Conservation (phyloP, 2,888 invertebrate genomes). For the Pandemis heparana region DNA sequence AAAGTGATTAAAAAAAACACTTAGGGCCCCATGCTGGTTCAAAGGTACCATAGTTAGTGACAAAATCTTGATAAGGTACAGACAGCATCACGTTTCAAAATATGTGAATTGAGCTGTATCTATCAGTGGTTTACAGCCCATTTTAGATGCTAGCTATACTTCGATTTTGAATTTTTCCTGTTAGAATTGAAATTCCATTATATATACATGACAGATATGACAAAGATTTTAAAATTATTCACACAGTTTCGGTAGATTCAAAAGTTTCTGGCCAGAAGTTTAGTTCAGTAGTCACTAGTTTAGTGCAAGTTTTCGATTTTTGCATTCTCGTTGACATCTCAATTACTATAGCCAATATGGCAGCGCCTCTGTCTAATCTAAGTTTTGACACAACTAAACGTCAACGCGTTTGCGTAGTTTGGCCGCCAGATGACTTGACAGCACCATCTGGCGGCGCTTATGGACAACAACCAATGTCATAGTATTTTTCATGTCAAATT, state of each 20-base stretch:
- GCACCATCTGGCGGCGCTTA: too few species aligned
- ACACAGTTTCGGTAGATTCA: neutral
- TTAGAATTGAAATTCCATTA: neutral
- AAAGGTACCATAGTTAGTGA: neutral
- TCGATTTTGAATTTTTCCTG: neutral
- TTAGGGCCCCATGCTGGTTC: neutral
- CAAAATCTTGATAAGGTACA: neutral
- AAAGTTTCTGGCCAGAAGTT: neutral
- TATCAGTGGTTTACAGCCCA: too few species aligned
- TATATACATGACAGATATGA: neutral
- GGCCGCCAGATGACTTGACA: too few species aligned
- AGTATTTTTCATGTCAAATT: too few species aligned
- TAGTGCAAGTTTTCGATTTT: too few species aligned
- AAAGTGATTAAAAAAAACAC: neutral
- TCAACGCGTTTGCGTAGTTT: too few species aligned
- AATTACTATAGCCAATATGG: too few species aligned
- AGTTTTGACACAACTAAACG: too few species aligned
- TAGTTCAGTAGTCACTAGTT: too few species aligned
- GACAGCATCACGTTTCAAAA: neutral
- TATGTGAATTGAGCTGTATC: neutral
- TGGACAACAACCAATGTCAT: too few species aligned
- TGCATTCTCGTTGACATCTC: neutral
- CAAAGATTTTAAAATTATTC: neutral
- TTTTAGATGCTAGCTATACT: neutral
- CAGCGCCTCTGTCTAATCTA: too few species aligned